phyloP scores from a whole-genome alignment of 2,888 invertebrate genomes.

The Pantelozetes paolii region DNA sequence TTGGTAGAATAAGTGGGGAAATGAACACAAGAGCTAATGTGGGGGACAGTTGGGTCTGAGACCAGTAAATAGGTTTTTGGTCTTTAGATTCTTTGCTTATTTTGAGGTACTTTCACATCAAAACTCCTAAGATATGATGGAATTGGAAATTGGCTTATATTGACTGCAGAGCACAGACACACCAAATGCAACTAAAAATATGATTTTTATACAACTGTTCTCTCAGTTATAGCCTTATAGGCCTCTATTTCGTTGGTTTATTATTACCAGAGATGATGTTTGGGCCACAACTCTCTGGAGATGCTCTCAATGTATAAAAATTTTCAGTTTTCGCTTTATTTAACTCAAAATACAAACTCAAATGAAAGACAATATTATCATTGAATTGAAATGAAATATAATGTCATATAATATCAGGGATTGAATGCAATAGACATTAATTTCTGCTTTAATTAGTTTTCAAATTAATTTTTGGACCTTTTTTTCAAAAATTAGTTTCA shows the following conservation, averaged over 20 bases:
- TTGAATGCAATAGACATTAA: no score
- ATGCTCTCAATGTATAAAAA: not conserved
- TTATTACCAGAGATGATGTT: not conserved
- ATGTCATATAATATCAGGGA: no score
- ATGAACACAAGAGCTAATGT: not conserved
- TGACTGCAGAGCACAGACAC: not conserved
- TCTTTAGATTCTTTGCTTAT: not conserved
- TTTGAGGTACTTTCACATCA: constrained; percentile 24
- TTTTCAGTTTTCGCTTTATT: constrained; percentile 3
- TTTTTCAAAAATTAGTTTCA: no score
- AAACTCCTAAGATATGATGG: not conserved
- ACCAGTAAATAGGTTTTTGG: not conserved
- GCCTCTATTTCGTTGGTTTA: not conserved
- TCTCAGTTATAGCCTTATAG: not conserved
- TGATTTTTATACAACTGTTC: no score
- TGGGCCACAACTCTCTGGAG: constrained; percentile 1
- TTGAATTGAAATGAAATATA: no score
- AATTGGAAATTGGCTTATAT: constrained; percentile 27
- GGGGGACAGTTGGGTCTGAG: no score
- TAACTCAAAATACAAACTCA: not conserved
- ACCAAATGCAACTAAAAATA: no score
- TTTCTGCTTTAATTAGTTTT: no score
- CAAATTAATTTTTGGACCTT: no score
- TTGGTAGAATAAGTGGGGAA: not conserved
- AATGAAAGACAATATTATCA: no score